Evolutionary conservation across 2,113 vertebrate genomes (phyloP), one percentile per base, ranked within the genome.

Genomic region (Hyaena hyaena): DNA sequence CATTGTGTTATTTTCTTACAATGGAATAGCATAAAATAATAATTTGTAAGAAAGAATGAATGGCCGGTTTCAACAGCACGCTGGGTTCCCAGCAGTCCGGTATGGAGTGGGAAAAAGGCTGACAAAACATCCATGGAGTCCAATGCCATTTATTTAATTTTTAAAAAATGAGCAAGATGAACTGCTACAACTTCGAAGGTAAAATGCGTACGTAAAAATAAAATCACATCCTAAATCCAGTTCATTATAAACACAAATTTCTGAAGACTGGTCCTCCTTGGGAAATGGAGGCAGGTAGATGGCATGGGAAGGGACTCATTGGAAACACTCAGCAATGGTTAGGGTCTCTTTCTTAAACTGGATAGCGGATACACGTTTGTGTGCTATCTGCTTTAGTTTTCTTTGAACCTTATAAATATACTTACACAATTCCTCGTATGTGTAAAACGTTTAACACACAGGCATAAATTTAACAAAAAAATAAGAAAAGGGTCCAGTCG

Each of bases 321-420:
- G 45, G 3, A 35, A 21, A 45, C 19, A 10, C 2, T 80, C 0
- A 2, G 11, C 15, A n/a, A 45, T 1, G 0, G 3, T 71, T 26
- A n/a, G 6, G 1, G n/a, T 79, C 26, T 63, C 45, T 80, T 43
- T 33, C 33, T 88, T 28, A 53, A 63, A 63, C 7, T n/a, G 33
- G 45, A 43, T 4, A 53, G 10, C 35, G n/a, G 9, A 14, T 55
- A 16, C 28, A 0, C 17, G 6, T 6, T 53, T 63, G 26, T 65
- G 63, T 35, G 3, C 33, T 53, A 16, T 81, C 79, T n/a, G 19
- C 28, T n/a, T 43, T 55, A 68, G 39, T 86, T 24, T 53, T 28
- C 17, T 73, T 21, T 33, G 31, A 65, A 39, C 10, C 28, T 55
- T 73, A 71, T 12, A n/a, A 12, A 53, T 12, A 39, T 10, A 31